These are phyloP conservation scores for Sisyra terminalis DNA, from an alignment of 2,888 invertebrate genomes.

Conservation along the genomic window DNA sequence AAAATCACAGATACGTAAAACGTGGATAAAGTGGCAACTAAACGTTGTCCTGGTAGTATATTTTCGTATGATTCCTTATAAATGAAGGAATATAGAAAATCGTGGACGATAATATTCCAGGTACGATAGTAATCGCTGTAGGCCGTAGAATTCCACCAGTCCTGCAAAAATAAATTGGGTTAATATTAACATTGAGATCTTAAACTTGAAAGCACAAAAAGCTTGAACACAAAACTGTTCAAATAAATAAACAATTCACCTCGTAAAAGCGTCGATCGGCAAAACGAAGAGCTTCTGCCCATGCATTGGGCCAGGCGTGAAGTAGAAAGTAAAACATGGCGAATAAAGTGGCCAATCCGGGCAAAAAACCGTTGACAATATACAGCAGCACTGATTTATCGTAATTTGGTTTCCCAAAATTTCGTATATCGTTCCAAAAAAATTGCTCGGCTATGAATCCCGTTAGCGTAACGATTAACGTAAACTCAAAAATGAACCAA, in stretches of 20 bases:
- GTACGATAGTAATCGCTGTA: slow-evolving; percentile 74
- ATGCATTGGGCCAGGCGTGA: slow-evolving; percentile 84
- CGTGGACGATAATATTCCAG: slow-evolving; percentile 91
- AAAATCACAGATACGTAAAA: slow-evolving; percentile 70
- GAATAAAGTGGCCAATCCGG: slow-evolving; percentile 31
- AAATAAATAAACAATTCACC: slow-evolving; percentile 23
- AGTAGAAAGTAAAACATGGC: slow-evolving; percentile 73
- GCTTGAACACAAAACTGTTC: neutral
- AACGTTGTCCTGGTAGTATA: slow-evolving; percentile 25
- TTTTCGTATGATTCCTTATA: slow-evolving; percentile 49
- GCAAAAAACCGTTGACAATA: slow-evolving; percentile 6
- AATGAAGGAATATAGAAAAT: slow-evolving; percentile 83
- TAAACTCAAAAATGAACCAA: slow-evolving; percentile 53
- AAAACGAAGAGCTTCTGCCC: slow-evolving; percentile 76
- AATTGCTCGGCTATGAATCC: slow-evolving; percentile 69
- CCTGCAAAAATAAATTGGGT: slow-evolving; percentile 30
- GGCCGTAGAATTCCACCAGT: slow-evolving; percentile 89
- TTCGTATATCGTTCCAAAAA: slow-evolving; percentile 48
- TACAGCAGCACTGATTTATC: slow-evolving; percentile 3
- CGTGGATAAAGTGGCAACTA: slow-evolving; percentile 41
- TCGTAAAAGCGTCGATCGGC: slow-evolving; percentile 72
- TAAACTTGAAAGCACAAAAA: neutral
- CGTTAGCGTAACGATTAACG: slow-evolving; percentile 62
- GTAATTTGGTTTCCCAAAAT: slow-evolving; percentile 32
- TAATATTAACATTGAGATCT: too few species aligned